Evolutionary conservation across 1,140 invertebrate genomes (phyloP).

Genomic region (Lordiphosa stackelbergi): DNA sequence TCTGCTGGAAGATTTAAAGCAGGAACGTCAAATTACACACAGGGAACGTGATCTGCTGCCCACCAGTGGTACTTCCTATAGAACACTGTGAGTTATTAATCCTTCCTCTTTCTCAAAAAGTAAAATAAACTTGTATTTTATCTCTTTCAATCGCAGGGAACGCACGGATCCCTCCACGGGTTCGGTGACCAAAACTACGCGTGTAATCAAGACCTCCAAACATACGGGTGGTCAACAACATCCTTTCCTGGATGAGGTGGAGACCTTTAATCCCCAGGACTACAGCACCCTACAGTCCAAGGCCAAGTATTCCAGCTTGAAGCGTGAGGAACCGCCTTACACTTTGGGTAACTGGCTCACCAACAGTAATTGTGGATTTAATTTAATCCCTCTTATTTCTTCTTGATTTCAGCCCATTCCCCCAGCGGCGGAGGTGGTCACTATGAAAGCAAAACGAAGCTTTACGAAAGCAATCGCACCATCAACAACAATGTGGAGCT

Average conservation of each 20-base stretch:
- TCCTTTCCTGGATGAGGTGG: slow-evolving; percentile 54
- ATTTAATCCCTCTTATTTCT: neutral
- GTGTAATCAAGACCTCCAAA: slow-evolving; percentile 68
- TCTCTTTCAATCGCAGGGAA: slow-evolving; percentile 33
- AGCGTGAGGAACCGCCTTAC: slow-evolving; percentile 64
- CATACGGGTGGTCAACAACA: slow-evolving; percentile 56
- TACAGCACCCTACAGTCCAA: slow-evolving; percentile 67
- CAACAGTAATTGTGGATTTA: neutral
- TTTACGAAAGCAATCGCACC: slow-evolving; percentile 69
- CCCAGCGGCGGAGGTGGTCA: slow-evolving; percentile 42
- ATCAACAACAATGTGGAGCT: slow-evolving; percentile 65
- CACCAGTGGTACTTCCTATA: slow-evolving; percentile 50
- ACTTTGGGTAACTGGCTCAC: slow-evolving; percentile 27
- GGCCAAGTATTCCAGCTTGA: slow-evolving; percentile 63
- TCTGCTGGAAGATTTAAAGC: slow-evolving; percentile 79
- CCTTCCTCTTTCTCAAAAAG: neutral
- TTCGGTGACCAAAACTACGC: slow-evolving; percentile 67
- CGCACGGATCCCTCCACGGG: slow-evolving; percentile 62
- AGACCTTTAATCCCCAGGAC: slow-evolving; percentile 60
- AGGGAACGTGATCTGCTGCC: slow-evolving; percentile 67
- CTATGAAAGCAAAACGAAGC: slow-evolving; percentile 58
- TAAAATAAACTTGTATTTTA: neutral
- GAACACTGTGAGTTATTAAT: slow-evolving; percentile 53
- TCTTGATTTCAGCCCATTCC: slow-evolving; percentile 36
- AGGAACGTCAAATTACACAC: slow-evolving; percentile 73